Evolutionary conservation across 2,888 invertebrate species (phyloP).

Genomic region (Rhodophaea formosa): DNA sequence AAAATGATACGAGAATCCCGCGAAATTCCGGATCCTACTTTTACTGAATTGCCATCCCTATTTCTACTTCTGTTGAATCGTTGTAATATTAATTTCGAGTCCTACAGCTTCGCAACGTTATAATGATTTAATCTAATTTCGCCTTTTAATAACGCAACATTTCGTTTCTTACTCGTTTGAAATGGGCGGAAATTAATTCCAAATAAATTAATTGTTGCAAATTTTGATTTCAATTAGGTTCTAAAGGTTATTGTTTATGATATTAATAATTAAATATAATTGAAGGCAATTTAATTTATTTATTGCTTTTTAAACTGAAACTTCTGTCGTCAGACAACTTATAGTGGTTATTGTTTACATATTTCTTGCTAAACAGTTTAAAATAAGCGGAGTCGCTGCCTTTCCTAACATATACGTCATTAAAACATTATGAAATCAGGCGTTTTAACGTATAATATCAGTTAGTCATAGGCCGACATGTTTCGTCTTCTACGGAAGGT

Average conservation of each 20-base stretch:
- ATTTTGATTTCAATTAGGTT: neutral
- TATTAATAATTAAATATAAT: too few species aligned
- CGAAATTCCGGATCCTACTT: neutral
- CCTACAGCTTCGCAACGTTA: constrained; percentile 42
- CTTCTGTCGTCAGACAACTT: neutral
- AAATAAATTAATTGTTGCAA: neutral
- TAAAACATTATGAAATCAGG: too few species aligned
- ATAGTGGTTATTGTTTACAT: too few species aligned
- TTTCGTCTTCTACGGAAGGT: too few species aligned
- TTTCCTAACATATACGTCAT: too few species aligned
- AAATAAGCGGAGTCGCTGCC: too few species aligned
- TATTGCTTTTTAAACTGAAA: neutral
- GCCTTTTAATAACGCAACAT: constrained; percentile 32
- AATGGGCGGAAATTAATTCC: constrained; percentile 4
- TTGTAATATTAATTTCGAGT: constrained; percentile 46
- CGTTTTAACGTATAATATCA: too few species aligned
- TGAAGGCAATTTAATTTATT: neutral
- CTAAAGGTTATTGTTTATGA: neutral
- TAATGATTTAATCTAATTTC: constrained; percentile 36
- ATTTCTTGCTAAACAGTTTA: too few species aligned
- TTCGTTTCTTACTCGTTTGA: constrained; percentile 22
- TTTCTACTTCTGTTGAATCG: constrained; percentile 51
- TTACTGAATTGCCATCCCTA: neutral
- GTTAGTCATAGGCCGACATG: too few species aligned
- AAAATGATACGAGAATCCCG: too few species aligned